Evolutionary conservation across 2,797 vertebrate genomes (phyloP).

Genomic region (Stomatorhinus walkeri): DNA sequence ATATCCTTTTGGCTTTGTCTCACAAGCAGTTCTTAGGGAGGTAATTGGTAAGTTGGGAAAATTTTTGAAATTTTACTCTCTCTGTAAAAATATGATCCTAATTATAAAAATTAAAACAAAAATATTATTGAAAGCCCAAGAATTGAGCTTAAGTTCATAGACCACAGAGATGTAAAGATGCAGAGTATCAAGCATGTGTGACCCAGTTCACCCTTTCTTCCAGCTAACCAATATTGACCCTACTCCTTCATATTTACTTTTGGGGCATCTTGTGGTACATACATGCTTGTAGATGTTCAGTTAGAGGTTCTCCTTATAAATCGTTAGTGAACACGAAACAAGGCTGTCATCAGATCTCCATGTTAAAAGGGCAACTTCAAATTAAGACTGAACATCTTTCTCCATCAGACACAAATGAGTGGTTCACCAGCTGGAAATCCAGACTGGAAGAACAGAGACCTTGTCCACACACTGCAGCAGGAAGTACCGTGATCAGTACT

Average conservation of each 20-base stretch:
- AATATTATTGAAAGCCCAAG: not conserved
- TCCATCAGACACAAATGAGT: constrained; percentile 38
- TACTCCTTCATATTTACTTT: not conserved
- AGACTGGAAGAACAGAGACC: constrained; percentile 3
- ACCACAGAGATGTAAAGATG: not conserved
- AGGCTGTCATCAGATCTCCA: not conserved
- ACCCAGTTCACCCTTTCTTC: not conserved
- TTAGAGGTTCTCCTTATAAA: not conserved
- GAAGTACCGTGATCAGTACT: not conserved
- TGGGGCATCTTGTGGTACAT: not conserved
- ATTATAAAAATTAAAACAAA: not conserved
- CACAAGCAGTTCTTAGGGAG: not conserved
- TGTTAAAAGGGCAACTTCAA: not conserved
- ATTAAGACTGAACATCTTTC: not conserved
- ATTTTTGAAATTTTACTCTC: not conserved
- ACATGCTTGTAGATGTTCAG: not conserved
- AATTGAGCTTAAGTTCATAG: not conserved
- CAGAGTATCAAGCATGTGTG: not conserved
- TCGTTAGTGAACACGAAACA: not conserved
- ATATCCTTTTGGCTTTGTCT: not conserved
- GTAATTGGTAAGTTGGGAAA: not conserved
- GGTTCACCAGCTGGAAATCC: constrained; percentile 49
- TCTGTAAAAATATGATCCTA: not conserved
- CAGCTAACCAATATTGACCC: not conserved
- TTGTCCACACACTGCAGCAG: not conserved